Percentiles rank a stretch among this genome's conserved stretches.
Evolutionary conservation across 2,113 vertebrate species (phyloP).

Genomic region (Pteronura brasiliensis): DNA sequence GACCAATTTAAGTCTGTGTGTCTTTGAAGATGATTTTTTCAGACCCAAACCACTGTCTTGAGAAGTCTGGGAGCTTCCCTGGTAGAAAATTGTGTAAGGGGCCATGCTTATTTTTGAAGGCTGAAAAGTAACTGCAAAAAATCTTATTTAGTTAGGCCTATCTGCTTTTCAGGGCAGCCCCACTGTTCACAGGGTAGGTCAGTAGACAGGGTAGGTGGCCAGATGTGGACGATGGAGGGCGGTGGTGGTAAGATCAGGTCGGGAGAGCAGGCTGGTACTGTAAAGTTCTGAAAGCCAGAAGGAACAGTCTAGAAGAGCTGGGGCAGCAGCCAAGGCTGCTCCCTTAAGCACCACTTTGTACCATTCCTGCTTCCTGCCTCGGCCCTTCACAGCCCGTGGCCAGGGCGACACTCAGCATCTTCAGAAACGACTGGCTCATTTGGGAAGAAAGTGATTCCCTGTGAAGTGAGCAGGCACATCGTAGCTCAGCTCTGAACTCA

Average conservation of each 20-base stretch:
- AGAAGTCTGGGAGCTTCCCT: not conserved
- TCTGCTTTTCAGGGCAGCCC: too few relatives aligned
- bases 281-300: too few relatives aligned
- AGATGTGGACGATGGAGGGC: not conserved
- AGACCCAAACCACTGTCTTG: too few relatives aligned
- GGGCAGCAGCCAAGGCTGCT: fast-evolving
- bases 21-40: not conserved
- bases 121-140: not conserved
- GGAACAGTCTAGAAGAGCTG: not conserved
- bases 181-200: too few relatives aligned
- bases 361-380: not conserved
- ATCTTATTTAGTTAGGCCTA: too few relatives aligned
- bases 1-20: not conserved
- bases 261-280: fast-evolving
- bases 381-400: fast-evolving
- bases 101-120: not conserved
- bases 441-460: not conserved
- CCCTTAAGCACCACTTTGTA: not conserved
- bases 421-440: fast-evolving
- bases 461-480: not conserved
- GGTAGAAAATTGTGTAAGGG: not conserved
- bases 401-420: not conserved
- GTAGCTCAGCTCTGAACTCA: not conserved
- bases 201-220: too few relatives aligned
- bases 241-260: not conserved